Base-by-base conservation (phyloP, 2,888 invertebrate genomes). In the Dioctria rufipes region DNA sequence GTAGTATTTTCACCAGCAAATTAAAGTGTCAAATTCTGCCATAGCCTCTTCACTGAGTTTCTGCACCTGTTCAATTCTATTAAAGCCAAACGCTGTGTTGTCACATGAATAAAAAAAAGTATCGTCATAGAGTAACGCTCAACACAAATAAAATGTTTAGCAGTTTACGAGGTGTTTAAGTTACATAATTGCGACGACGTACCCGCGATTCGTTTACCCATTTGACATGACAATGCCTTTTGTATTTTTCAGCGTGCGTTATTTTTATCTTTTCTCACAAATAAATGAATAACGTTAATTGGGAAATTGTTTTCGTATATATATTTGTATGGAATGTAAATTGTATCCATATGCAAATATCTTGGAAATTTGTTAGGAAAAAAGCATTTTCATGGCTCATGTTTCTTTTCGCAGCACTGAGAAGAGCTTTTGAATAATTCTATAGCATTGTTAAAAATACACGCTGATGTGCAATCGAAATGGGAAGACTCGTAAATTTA, bases 41-140 rank as follows among this genome's bases (percentile, higher is more conserved):
- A 25, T 25, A 25, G 25, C 46, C 8, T 46, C 46, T 46, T 5
- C 46, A 8, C 67, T 39, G 40, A 9, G 39, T 25, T 25, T 25
- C 9, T 63, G 67, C 67, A 67, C 67, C 67, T 67, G 67, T 67
- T 46, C 67, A 67, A 67, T 46, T 25, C n/a, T 5, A 13, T 25
- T 67, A 2, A 5, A 46, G 46, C 8, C 25, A 46, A 67, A 46
- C 46, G 9, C 11, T 13, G 25, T 25, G 67, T 9, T 42, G 42
- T 66, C 42, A 66, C 66, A 66, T 39, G 43, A 66, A 42, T 42
- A 8, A 25, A 25, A 25, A 25, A 63, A 40, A 40, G 66, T 11
- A n/a, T 43, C 43, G 42, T 66, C 42, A 67, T 46, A 13, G 46
- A 46, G 25, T 46, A 25, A 13, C 9, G 40, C n/a, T n/a, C 3